phyloP scores from a whole-genome alignment of 1,140 invertebrate species.

The Solenopsis fugax region DNA sequence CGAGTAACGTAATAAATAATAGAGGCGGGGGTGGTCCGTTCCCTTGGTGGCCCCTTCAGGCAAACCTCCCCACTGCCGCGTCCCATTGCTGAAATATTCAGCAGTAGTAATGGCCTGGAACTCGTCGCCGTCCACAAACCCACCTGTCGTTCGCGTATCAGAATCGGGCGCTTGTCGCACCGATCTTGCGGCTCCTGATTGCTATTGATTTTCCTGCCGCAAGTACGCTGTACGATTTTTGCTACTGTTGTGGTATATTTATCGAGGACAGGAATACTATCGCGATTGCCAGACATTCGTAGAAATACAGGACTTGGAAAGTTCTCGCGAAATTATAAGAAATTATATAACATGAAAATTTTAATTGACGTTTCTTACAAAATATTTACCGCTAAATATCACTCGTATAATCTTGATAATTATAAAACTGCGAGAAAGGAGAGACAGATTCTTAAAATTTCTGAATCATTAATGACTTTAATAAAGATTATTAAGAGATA shows the following conservation, averaged over 20 bases:
- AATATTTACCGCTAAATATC: not conserved
- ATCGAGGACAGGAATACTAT: conserved; percentile 31
- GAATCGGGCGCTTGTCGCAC: conserved; percentile 54
- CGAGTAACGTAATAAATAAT: conserved; percentile 82
- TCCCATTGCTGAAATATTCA: conserved; percentile 78
- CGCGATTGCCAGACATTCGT: conserved; percentile 23
- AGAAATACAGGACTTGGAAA: not conserved
- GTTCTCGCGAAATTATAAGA: not conserved
- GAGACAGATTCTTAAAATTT: not conserved
- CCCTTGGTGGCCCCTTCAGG: conserved; percentile 70
- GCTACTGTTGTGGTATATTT: conserved; percentile 3
- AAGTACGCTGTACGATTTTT: conserved; percentile 30
- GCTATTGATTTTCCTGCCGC: conserved; percentile 56
- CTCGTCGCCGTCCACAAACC: conserved; percentile 73
- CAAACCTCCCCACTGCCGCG: conserved; percentile 33
- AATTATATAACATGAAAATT: not conserved
- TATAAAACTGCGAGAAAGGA: not conserved
- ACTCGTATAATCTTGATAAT: not conserved
- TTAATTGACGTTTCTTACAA: conserved; percentile 7
- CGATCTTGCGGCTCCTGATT: conserved; percentile 65
- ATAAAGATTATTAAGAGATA: not conserved
- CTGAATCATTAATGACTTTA: not conserved
- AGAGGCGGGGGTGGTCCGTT: conserved; percentile 77
- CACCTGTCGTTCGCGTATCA: conserved; percentile 70
- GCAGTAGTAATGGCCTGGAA: conserved; percentile 78